A percentile compares a stretch with the other conserved stretches of the same genome.
phyloP scores from a whole-genome alignment of 2,113 vertebrate species.

The Pogona vitticeps region DNA sequence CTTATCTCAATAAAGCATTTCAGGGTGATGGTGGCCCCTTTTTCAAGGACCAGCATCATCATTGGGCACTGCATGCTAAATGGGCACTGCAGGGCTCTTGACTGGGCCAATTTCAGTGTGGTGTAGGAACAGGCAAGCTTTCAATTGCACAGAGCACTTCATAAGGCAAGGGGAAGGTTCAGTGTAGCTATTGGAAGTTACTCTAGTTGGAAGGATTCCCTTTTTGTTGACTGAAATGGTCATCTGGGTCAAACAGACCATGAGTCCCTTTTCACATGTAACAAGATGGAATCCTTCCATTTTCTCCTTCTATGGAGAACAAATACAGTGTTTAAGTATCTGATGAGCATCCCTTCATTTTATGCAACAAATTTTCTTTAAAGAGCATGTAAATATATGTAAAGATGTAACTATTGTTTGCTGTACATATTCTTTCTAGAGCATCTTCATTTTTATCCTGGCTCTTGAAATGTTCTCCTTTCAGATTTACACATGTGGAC shows the following conservation, averaged over 20 bases:
- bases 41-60: no score
- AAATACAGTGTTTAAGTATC: neutral
- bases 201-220: neutral
- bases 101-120: fast-evolving
- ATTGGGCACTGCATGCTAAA: neutral
- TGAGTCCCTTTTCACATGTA: neutral
- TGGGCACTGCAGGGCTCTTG: neutral
- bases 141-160: neutral
- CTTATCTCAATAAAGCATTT: neutral
- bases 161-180: neutral
- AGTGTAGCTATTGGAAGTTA: neutral
- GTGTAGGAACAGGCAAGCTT: neutral
- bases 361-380: neutral
- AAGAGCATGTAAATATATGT: neutral
- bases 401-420: neutral
- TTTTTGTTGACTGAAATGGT: neutral
- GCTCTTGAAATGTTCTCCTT: neutral
- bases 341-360: neutral
- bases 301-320: neutral
- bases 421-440: neutral
- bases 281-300: neutral
- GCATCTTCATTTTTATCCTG: neutral
- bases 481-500: neutral
- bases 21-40: neutral
- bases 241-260: neutral